A percentile compares a stretch with the other conserved stretches of the same genome.
phyloP scores from a whole-genome alignment of 2,888 invertebrate species.

The Dione vanillae region DNA sequence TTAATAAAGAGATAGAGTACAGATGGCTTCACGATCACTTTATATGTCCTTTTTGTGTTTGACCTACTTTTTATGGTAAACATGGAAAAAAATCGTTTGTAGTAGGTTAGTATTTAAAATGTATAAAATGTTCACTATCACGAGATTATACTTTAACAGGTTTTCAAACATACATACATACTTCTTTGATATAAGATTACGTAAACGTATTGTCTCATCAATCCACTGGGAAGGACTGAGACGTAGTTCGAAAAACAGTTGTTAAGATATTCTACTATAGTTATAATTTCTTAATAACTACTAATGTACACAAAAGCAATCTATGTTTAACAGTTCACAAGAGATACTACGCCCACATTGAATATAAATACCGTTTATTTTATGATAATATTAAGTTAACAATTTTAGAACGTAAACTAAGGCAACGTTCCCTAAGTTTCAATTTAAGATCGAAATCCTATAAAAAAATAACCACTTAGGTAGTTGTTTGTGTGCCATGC shows the following conservation, averaged over 20 bases:
- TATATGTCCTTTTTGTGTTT: background rate
- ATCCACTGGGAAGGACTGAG: conserved; percentile 4
- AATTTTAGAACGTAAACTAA: conserved; percentile 29
- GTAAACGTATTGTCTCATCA: background rate
- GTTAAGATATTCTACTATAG: background rate
- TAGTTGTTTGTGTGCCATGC: conserved; percentile 73
- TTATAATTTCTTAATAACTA: background rate
- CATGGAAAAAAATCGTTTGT: background rate
- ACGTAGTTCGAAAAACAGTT: background rate
- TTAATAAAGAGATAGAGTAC: conserved; percentile 6
- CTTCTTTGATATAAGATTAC: background rate
- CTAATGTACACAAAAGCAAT: background rate
- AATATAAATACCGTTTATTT: conserved; percentile 16
- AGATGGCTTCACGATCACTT: background rate
- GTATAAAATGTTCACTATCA: background rate
- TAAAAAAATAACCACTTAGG: conserved; percentile 33
- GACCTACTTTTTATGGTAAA: background rate
- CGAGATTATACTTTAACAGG: background rate
- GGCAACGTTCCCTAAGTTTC: conserved; percentile 40
- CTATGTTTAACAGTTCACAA: background rate
- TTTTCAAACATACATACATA: background rate
- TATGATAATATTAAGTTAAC: conserved; percentile 7
- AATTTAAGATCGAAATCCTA: conserved; percentile 33
- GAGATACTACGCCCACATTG: background rate
- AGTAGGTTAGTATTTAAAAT: background rate